Base-by-base conservation (phyloP, 35 echinoderm and acorn worm species). In the Eucidaris tribuloides region DNA sequence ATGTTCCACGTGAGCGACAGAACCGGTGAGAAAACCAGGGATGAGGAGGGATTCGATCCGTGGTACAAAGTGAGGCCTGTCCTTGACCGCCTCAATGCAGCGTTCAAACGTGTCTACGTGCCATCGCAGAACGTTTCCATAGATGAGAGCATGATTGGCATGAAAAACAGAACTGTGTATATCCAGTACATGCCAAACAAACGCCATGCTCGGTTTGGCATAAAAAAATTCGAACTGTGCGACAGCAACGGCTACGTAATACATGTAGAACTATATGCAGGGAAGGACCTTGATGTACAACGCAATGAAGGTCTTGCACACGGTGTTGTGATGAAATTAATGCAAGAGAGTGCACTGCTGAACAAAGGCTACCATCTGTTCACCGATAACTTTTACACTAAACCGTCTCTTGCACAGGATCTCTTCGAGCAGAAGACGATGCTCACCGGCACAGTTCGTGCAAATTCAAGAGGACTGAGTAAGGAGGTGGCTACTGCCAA, bases 101-200 rank as follows among this genome's bases (percentile, higher is more conserved):
- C 65, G 7, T 71, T 71, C 65, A 71, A 71, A 36, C 6, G 65
- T 6, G 29, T 36, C 17, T 33, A 40, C 33, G 4, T 71, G 2
- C 65, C 65, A 14, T 19, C 17, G 1, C 29, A 71, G 65, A 1
- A 71, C 19, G 65, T 71, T 2, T 36, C 29, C 65, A 18, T 71
- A 2, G 32, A 71, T 40, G 65, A 40, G 17, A 6, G 2, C 4
- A 71, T 71, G 65, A 71, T 71, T 4, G 65, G 30, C 2, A 71
- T 40, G 37, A 40, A 71, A 32, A 71, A 71, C 37, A 3, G 65
- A 2, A 20, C 40, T 0, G 65, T 71, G 7, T 33, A 71, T n/a
- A 71, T 71, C 1, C 65, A 71, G 65, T 71, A 71, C 17, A 71
- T 71, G 37, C 65, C 65, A 38, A 71, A 71, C 65, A 71, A 71